Percentiles rank a stretch among this genome's conserved stretches.
Conservation (phyloP, 2,113 vertebrate species). For the Lepidothrix coronata region DNA sequence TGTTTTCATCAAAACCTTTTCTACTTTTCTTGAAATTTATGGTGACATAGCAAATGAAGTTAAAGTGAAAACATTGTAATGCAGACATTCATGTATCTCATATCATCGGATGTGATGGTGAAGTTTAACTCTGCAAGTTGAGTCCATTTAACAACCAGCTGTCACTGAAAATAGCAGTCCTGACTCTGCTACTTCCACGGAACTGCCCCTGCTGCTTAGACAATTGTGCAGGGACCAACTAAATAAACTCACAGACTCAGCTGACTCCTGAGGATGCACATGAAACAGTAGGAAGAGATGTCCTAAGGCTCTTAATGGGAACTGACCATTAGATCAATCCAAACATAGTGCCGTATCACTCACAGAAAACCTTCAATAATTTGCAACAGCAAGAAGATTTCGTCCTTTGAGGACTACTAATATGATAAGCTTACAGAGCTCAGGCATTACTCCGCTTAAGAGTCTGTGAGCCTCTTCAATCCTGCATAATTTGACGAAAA, state of each 20-base stretch:
- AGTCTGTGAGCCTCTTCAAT: neutral
- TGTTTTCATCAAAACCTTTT: neutral
- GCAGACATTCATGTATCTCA: neutral
- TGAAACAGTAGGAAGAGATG: neutral
- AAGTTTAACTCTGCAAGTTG: neutral
- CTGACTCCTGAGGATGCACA: neutral
- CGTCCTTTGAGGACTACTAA: neutral
- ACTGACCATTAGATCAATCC: neutral
- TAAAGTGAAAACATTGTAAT: neutral
- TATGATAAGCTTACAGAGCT: neutral
- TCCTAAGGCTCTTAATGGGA: neutral
- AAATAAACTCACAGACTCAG: neutral
- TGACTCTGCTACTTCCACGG: neutral
- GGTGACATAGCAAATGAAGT: neutral
- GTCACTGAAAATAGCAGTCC: neutral
- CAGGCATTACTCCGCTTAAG: neutral
- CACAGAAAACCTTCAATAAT: neutral
- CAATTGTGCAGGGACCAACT: neutral
- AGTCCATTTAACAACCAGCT: neutral
- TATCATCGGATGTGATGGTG: neutral
- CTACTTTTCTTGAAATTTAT: neutral
- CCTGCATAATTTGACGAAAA: neutral
- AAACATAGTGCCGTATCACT: neutral
- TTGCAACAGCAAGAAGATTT: neutral
- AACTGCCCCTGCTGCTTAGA: neutral